A percentile compares a stretch with the other conserved stretches of the same genome.
Evolutionary conservation across 2,113 vertebrate species (phyloP).

Genomic region (Irena cyanogastra): DNA sequence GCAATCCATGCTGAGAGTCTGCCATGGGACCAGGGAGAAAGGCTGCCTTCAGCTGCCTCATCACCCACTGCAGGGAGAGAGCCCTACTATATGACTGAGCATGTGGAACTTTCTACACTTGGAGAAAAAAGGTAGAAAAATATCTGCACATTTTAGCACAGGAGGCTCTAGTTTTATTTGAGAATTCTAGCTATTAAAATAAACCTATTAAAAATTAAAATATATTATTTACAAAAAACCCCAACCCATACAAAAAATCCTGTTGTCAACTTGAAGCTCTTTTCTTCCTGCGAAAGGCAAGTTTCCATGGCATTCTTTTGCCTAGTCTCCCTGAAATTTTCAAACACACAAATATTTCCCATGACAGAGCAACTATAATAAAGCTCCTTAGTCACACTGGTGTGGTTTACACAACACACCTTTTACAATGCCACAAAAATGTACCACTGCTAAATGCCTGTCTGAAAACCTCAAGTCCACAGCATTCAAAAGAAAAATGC

Average conservation of each 20-base stretch:
- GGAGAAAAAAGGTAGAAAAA: not conserved
- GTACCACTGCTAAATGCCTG: not conserved
- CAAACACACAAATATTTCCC: not conserved
- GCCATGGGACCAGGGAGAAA: not conserved
- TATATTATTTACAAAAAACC: not conserved
- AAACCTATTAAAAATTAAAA: not conserved
- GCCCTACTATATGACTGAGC: not conserved
- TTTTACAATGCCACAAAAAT: not conserved
- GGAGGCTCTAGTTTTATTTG: not conserved
- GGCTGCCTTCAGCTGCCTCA: not conserved
- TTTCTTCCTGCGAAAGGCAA: not conserved
- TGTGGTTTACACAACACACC: not conserved
- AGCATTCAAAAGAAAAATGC: not conserved
- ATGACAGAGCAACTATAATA: not conserved
- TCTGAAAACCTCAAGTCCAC: not conserved
- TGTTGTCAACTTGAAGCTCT: not conserved
- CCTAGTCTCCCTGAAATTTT: not conserved
- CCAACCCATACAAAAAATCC: not conserved
- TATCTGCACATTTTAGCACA: not conserved
- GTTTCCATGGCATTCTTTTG: not conserved
- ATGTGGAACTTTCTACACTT: not conserved
- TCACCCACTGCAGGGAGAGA: not conserved
- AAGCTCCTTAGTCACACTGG: not conserved
- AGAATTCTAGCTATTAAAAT: not conserved
- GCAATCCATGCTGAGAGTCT: not conserved